These are phyloP conservation scores for Falco columbarius DNA, from an alignment of 2,797 vertebrate species.

Conservation along the genomic window DNA sequence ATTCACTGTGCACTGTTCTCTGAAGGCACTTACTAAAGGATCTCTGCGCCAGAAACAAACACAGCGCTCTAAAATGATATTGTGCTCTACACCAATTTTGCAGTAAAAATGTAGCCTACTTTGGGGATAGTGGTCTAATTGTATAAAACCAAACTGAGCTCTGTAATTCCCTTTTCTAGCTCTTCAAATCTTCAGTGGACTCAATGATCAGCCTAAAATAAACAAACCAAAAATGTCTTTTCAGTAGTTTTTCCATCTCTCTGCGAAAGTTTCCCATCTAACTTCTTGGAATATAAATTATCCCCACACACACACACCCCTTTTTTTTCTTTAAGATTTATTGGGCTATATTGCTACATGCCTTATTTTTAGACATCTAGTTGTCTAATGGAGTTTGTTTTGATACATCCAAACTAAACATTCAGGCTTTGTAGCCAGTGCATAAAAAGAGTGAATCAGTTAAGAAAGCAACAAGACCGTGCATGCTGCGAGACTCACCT, in stretches of 20 bases:
- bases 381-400: not conserved
- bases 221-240: not conserved
- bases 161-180: not conserved
- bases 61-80: not conserved
- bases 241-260: not conserved
- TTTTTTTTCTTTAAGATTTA: not conserved
- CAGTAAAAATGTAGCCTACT: not conserved
- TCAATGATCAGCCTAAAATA: not conserved
- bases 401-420: not conserved
- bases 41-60: not conserved
- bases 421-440: not conserved
- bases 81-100: not conserved
- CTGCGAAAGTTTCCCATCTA: not conserved
- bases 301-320: rapidly evolving
- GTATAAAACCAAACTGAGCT: not conserved
- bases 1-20: not conserved
- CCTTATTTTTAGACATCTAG: not conserved
- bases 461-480: not conserved
- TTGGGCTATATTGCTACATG: not conserved
- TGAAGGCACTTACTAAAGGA: not conserved
- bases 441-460: not conserved
- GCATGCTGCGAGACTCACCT: not conserved
- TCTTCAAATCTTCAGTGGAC: not conserved
- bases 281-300: not conserved
- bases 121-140: not conserved